These are phyloP conservation scores for Holocentrus rufus DNA, from an alignment of 2,797 vertebrate genomes.

Conservation along the genomic window DNA sequence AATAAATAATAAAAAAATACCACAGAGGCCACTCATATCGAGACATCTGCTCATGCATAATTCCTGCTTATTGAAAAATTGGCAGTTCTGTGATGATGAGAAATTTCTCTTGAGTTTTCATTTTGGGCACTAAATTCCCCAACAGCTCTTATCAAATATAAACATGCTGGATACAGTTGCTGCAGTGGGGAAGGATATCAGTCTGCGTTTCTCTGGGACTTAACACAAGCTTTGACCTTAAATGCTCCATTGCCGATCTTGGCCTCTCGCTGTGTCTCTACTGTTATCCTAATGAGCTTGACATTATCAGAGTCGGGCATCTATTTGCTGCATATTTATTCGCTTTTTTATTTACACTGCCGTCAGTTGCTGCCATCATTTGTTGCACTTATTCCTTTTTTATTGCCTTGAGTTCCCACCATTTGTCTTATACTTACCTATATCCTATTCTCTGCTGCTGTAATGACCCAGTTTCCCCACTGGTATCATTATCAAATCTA, in stretches of 20 bases:
- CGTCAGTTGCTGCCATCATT: background rate
- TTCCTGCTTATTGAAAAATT: constrained; percentile 79
- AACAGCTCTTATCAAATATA: constrained; percentile 75
- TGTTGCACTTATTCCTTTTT: background rate
- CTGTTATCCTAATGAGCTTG: constrained; percentile 25
- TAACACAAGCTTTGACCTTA: constrained; percentile 30
- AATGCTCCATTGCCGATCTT: constrained; percentile 24
- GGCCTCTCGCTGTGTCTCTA: background rate
- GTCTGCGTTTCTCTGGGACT: constrained; percentile 46
- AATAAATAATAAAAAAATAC: background rate
- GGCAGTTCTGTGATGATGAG: constrained; percentile 71
- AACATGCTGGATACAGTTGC: constrained; percentile 58
- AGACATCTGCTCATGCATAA: constrained; percentile 82
- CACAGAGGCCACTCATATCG: constrained; percentile 64
- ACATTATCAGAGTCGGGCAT: background rate
- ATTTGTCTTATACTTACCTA: too few relatives aligned
- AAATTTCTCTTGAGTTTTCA: constrained; percentile 72
- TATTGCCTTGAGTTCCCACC: background rate
- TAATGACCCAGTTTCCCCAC: background rate
- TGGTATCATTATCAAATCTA: background rate
- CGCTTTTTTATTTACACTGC: background rate
- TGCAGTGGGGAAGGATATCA: constrained; percentile 35
- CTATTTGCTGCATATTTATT: background rate
- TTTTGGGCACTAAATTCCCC: constrained; percentile 71
- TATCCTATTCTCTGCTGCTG: background rate